Percentiles rank a stretch among this genome's conserved stretches.
phyloP scores from a whole-genome alignment of 2,797 vertebrate genomes.

The Ispidina lecontei region DNA sequence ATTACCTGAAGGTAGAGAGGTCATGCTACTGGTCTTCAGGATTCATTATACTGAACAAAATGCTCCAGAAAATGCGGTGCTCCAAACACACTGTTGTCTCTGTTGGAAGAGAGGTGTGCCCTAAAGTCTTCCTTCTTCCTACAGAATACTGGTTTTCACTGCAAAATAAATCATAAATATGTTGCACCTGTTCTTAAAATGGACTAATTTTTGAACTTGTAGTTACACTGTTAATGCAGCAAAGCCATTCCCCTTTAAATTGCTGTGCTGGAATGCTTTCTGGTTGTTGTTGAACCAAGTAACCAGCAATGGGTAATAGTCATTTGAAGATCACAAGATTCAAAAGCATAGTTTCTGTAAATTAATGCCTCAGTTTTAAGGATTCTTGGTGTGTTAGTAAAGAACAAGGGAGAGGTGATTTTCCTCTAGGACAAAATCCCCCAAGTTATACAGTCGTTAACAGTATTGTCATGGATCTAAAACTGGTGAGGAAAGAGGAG shows the following conservation, averaged over 20 bases:
- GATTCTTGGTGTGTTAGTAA: neutral
- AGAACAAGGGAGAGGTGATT: neutral
- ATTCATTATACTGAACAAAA: neutral
- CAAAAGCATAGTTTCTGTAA: neutral
- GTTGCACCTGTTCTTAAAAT: neutral
- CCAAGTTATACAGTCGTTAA: neutral
- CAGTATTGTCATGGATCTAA: neutral
- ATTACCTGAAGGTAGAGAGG: neutral
- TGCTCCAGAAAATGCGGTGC: neutral
- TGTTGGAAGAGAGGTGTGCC: neutral
- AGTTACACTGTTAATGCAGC: neutral
- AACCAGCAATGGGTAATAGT: neutral
- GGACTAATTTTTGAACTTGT: neutral
- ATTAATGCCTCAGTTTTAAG: neutral
- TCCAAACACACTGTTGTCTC: neutral
- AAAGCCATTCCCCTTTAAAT: neutral
- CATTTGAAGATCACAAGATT: neutral
- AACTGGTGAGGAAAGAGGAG: neutral
- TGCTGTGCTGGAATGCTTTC: neutral
- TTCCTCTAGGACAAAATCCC: neutral
- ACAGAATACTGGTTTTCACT: neutral
- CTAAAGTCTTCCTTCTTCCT: neutral
- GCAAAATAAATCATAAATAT: neutral
- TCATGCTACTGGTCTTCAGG: neutral
- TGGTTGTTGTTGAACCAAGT: neutral